These are phyloP conservation scores for Hydrolagus colliei DNA, from an alignment of 2,797 vertebrate species.

Conservation along the genomic window DNA sequence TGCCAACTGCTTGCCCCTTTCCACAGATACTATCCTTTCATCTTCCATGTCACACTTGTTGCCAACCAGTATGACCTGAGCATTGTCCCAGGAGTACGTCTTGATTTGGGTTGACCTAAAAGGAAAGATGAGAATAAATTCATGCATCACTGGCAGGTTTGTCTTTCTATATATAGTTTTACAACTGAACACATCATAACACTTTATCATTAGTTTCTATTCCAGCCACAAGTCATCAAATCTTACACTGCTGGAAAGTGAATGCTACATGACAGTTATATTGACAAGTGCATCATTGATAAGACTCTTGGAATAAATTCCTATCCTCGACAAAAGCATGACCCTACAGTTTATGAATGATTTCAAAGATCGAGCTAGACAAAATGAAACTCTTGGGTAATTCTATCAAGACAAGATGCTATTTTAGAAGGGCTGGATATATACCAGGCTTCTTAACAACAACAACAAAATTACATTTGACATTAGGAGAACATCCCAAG, in stretches of 20 bases:
- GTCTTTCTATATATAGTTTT: not conserved
- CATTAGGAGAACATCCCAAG: no score
- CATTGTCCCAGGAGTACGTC: constrained; percentile 95
- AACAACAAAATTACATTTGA: no score
- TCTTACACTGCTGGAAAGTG: not conserved
- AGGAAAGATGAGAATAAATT: constrained; percentile 17
- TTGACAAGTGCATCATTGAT: not conserved
- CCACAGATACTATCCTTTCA: constrained; percentile 80
- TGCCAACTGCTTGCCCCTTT: constrained; percentile 82
- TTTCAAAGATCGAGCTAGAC: no score
- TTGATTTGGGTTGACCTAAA: constrained; percentile 96
- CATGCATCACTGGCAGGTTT: not conserved
- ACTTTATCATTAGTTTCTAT: not conserved
- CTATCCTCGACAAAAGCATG: not conserved
- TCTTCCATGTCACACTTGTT: constrained; percentile 98
- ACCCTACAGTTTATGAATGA: no score
- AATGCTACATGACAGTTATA: not conserved
- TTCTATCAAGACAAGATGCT: no score
- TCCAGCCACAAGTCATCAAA: not conserved
- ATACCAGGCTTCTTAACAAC: no score
- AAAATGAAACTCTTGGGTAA: no score
- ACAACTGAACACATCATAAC: not conserved
- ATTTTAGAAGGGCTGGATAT: no score
- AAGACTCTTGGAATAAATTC: not conserved
- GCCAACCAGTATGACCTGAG: constrained; percentile 89